Conservation (phyloP, 64 coral and sea anemone species). For the Montipora foliosa region DNA sequence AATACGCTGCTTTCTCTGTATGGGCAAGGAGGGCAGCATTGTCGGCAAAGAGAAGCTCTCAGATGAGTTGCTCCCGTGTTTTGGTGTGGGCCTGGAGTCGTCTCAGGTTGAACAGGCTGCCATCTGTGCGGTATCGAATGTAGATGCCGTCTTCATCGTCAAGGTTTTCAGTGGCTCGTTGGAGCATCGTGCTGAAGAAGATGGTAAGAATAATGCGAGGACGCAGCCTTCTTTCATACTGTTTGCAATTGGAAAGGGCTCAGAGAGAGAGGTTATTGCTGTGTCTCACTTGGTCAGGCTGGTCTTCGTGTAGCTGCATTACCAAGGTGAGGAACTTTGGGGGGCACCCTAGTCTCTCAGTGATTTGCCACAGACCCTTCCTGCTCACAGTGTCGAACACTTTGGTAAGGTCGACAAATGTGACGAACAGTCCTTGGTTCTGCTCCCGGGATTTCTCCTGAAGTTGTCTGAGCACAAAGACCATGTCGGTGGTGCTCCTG, state of each 20-base stretch:
- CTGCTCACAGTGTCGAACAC: slow-evolving; percentile 5
- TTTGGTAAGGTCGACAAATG: background rate
- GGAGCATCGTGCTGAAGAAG: slow-evolving; percentile 20
- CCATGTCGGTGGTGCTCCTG: background rate
- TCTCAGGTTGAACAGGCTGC: slow-evolving; percentile 4
- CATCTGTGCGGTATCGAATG: background rate
- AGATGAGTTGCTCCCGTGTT: background rate
- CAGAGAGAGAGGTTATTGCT: background rate
- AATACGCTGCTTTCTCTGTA: background rate
- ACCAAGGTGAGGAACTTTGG: background rate
- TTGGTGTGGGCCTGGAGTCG: slow-evolving; percentile 15
- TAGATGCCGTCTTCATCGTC: background rate
- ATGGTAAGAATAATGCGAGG: slow-evolving; percentile 21
- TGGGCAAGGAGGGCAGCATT: background rate
- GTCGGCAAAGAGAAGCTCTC: slow-evolving; percentile 33
- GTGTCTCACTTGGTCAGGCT: background rate
- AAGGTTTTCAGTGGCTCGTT: slow-evolving; percentile 1
- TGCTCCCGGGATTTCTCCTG: background rate
- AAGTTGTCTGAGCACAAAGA: background rate
- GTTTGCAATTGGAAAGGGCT: slow-evolving; percentile 12
- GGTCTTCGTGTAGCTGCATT: background rate
- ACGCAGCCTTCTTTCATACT: slow-evolving; percentile 53
- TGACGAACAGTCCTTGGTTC: background rate
- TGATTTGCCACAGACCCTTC: background rate
- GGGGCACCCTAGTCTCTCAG: background rate